Evolutionary conservation across 1,140 invertebrate genomes (phyloP).

Genomic region (Heliconius hewitsoni): DNA sequence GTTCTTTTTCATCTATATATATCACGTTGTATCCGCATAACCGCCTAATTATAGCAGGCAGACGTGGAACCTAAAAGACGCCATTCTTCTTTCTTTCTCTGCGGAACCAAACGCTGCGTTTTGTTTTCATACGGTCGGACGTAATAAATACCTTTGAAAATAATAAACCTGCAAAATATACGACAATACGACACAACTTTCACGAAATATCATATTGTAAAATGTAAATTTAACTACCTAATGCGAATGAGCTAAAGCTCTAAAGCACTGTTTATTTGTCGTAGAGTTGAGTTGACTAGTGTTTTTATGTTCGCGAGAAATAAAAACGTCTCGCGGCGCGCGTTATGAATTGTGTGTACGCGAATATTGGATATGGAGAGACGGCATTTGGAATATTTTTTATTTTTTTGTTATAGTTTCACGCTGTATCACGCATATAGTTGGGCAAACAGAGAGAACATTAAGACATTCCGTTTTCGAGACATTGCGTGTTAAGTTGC

Average conservation of each 20-base stretch:
- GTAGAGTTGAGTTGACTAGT: constrained; percentile 60
- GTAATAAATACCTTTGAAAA: no score
- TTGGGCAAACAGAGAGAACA: background rate
- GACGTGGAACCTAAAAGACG: no score
- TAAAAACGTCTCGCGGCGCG: constrained; percentile 72
- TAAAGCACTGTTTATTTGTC: constrained; percentile 72
- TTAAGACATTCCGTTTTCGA: no score
- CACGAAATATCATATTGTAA: constrained; percentile 50
- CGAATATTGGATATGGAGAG: constrained; percentile 20
- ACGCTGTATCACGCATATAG: background rate
- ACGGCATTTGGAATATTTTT: background rate
- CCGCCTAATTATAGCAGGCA: no score
- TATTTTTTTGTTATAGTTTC: background rate
- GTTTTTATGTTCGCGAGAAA: constrained; percentile 74
- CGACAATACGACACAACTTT: constrained; percentile 63
- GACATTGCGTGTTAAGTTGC: background rate
- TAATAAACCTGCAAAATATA: constrained; percentile 13
- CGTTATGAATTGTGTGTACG: constrained; percentile 73
- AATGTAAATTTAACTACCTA: constrained; percentile 80
- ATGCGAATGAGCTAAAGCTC: constrained; percentile 66
- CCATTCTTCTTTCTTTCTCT: no score
- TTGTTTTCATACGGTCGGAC: background rate
- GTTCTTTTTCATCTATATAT: no score
- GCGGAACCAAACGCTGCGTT: constrained; percentile 38
- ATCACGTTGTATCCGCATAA: no score